phyloP scores from a whole-genome alignment of 1,140 invertebrate genomes.

The Drosophila baimaii region DNA sequence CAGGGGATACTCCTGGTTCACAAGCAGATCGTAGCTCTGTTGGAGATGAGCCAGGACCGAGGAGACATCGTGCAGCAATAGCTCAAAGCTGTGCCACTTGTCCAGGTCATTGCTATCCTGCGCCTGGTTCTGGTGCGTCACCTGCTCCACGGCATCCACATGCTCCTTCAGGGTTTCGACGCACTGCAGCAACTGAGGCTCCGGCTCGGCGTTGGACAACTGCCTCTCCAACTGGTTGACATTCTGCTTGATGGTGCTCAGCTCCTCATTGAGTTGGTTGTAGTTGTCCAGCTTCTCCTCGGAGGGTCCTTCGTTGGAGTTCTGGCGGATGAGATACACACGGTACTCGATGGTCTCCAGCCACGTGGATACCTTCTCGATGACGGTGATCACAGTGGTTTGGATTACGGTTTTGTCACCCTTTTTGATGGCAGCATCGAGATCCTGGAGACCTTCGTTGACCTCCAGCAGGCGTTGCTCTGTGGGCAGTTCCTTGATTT shows the following conservation, averaged over 20 bases:
- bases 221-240: slow-evolving; percentile 84
- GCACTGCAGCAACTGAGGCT: slow-evolving; percentile 85
- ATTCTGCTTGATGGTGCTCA: slow-evolving; percentile 84
- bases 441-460: slow-evolving; percentile 86
- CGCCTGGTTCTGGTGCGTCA: slow-evolving; percentile 87
- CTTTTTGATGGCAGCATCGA: slow-evolving; percentile 87
- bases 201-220: slow-evolving; percentile 85
- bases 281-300: slow-evolving; percentile 85
- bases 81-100: slow-evolving; percentile 88
- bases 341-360: slow-evolving; percentile 92
- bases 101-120: slow-evolving; percentile 87
- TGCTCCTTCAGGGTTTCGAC: slow-evolving; percentile 85
- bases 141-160: slow-evolving; percentile 86
- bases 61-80: slow-evolving; percentile 53
- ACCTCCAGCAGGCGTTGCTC: slow-evolving; percentile 86
- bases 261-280: slow-evolving; percentile 84
- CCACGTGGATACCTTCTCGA: slow-evolving; percentile 92
- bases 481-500: slow-evolving; percentile 85
- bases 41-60: slow-evolving; percentile 62
- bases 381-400: slow-evolving; percentile 89
- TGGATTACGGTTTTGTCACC: slow-evolving; percentile 88
- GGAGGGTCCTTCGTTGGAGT: slow-evolving; percentile 85
- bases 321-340: slow-evolving; percentile 88
- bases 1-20: slow-evolving; percentile 69
- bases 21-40: slow-evolving; percentile 61